Evolutionary conservation across 2,888 invertebrate genomes (phyloP).

Genomic region (Drosophila multiciliata): DNA sequence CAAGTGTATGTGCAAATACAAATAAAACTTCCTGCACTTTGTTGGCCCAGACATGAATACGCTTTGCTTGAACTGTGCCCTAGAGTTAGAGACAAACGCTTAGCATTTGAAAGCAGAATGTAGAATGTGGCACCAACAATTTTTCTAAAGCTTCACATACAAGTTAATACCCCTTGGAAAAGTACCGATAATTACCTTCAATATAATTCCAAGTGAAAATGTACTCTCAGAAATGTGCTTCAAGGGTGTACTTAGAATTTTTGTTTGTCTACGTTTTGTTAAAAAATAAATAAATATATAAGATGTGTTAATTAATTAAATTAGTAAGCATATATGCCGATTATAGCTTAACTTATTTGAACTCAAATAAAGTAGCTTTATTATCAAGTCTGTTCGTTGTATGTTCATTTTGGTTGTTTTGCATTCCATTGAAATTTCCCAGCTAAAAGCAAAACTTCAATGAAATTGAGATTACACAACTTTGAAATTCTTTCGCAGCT

Average conservation of each 20-base stretch:
- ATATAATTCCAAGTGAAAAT: background rate
- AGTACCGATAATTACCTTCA: background rate
- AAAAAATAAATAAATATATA: background rate
- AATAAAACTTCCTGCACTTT: slow-evolving; percentile 53
- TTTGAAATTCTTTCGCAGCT: slow-evolving; percentile 45
- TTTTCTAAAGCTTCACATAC: background rate
- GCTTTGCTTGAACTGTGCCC: slow-evolving; percentile 29
- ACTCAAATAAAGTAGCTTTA: background rate
- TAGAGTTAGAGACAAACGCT: background rate
- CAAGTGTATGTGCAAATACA: slow-evolving; percentile 63
- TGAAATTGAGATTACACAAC: slow-evolving; percentile 52
- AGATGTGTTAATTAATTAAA: background rate
- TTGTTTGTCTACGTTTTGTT: background rate
- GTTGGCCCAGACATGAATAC: slow-evolving; percentile 32
- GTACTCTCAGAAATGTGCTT: background rate
- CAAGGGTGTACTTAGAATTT: background rate
- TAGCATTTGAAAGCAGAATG: slow-evolving; percentile 33
- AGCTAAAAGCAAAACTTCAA: slow-evolving; percentile 35
- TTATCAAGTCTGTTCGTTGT: background rate
- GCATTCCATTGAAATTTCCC: slow-evolving; percentile 16
- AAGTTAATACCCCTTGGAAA: background rate
- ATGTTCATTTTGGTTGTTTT: slow-evolving; percentile 1
- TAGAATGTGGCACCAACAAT: slow-evolving; percentile 5
- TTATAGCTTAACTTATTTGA: background rate
- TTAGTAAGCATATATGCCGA: background rate